Conservation (phyloP, 2,888 invertebrate species). For the Neelides folsomi region DNA sequence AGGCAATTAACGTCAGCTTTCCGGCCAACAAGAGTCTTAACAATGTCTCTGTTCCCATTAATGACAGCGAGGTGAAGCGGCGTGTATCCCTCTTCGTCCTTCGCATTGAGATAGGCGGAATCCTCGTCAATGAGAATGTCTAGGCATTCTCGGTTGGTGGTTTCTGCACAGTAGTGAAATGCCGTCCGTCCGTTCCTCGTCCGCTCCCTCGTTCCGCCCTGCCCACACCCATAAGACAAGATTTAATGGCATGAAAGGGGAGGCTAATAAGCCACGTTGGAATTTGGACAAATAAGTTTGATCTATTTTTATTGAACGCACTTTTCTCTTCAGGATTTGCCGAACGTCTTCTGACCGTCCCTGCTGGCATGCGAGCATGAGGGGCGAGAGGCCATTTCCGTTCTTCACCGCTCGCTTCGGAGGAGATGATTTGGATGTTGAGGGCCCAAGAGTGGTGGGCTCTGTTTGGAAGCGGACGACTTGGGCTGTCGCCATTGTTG, state of each 20-base stretch:
- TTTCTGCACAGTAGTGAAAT: slow-evolving; percentile 81
- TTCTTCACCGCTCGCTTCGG: neutral
- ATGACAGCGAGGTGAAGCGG: slow-evolving; percentile 90
- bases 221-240: slow-evolving; percentile 36
- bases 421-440: neutral
- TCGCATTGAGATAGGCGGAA: slow-evolving; percentile 66
- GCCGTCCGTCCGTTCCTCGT: slow-evolving; percentile 75
- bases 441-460: slow-evolving; percentile 7
- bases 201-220: slow-evolving; percentile 43
- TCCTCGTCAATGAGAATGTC: slow-evolving; percentile 47
- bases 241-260: slow-evolving; percentile 36
- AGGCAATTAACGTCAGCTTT: slow-evolving; percentile 79
- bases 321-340: slow-evolving; percentile 61
- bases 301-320: slow-evolving; percentile 41
- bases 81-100: slow-evolving; percentile 88
- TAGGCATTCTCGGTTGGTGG: slow-evolving; percentile 51
- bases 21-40: slow-evolving; percentile 70
- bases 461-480: slow-evolving; percentile 11
- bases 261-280: slow-evolving; percentile 2
- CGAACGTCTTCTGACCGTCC: slow-evolving; percentile 64
- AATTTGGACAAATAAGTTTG: neutral
- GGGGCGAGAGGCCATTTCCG: slow-evolving; percentile 55
- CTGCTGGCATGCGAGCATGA: slow-evolving; percentile 87
- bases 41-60: slow-evolving; percentile 73
- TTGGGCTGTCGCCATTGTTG: slow-evolving; percentile 10